phyloP scores from a whole-genome alignment of 2,797 vertebrate species.

The Holocentrus rufus region DNA sequence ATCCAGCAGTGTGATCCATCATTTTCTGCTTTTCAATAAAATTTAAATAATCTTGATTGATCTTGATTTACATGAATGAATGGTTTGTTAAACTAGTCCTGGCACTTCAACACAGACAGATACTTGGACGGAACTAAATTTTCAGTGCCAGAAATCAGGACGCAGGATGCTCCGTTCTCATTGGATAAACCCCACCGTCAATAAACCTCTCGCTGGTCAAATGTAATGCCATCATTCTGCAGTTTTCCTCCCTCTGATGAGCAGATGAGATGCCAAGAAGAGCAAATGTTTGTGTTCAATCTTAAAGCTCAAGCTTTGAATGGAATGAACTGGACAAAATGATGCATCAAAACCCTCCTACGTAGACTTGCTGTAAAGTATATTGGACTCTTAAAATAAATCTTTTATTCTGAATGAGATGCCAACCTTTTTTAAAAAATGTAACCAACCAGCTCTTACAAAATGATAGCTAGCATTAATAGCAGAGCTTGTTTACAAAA shows the following conservation, averaged over 20 bases:
- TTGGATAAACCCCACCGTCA: not conserved
- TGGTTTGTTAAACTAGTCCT: too few relatives aligned
- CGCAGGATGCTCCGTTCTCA: not conserved
- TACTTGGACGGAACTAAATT: not conserved
- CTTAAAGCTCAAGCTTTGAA: constrained; percentile 1
- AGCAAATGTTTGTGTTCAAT: not conserved
- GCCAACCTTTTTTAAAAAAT: not conserved
- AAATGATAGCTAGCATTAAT: not conserved
- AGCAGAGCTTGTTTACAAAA: not conserved
- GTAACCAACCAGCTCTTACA: not conserved
- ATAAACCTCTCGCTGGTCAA: not conserved
- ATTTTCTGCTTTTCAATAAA: too few relatives aligned
- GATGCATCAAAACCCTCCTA: constrained; percentile 2
- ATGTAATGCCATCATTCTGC: not conserved
- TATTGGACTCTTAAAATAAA: not conserved
- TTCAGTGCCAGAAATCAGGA: not conserved
- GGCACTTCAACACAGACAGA: not conserved
- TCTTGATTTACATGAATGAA: too few relatives aligned
- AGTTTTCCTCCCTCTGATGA: not conserved
- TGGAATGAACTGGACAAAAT: not conserved
- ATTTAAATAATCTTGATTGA: too few relatives aligned
- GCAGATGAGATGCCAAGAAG: not conserved
- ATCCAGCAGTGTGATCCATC: too few relatives aligned
- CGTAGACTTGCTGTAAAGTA: not conserved
- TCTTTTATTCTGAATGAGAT: not conserved